A percentile compares a stretch with the other conserved stretches of the same genome.
Conservation (phyloP, 2,113 vertebrate genomes). For the Alectura lathami region DNA sequence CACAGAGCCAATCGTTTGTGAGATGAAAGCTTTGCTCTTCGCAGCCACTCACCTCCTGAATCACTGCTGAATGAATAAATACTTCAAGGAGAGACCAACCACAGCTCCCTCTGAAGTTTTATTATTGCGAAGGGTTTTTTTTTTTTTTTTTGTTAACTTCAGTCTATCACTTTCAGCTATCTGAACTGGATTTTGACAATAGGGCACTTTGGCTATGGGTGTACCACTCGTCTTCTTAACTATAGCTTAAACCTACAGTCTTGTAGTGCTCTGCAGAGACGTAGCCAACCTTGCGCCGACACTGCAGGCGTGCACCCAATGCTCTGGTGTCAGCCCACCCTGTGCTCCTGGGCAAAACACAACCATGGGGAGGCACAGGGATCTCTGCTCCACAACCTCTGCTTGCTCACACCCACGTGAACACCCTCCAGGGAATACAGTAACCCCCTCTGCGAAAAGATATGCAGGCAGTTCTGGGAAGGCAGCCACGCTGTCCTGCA, state of each 20-base stretch:
- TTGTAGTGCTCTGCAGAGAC: neutral
- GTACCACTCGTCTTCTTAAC: neutral
- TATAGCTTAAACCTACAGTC: rapidly evolving
- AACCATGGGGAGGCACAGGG: rapidly evolving
- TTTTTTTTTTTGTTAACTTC: neutral
- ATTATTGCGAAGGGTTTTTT: neutral
- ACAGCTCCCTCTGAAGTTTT: neutral
- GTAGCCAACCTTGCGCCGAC: rapidly evolving
- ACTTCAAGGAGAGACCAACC: neutral
- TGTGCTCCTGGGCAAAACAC: rapidly evolving
- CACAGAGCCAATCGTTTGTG: rapidly evolving
- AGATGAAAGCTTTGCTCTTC: neutral
- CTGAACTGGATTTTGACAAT: neutral
- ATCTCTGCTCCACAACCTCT: neutral
- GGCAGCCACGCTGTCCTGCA: too few relatives aligned
- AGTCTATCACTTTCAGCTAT: rapidly evolving
- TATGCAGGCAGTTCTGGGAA: rapidly evolving
- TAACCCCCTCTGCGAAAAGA: neutral
- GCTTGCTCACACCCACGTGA: neutral
- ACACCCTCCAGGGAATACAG: neutral
- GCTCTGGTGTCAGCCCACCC: rapidly evolving
- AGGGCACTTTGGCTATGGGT: neutral
- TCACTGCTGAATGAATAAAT: neutral
- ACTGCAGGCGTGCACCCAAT: too few relatives aligned
- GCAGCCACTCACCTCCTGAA: neutral